Base-by-base conservation (phyloP, 2,797 vertebrate species). In the Pseudopleuronectes americanus region DNA sequence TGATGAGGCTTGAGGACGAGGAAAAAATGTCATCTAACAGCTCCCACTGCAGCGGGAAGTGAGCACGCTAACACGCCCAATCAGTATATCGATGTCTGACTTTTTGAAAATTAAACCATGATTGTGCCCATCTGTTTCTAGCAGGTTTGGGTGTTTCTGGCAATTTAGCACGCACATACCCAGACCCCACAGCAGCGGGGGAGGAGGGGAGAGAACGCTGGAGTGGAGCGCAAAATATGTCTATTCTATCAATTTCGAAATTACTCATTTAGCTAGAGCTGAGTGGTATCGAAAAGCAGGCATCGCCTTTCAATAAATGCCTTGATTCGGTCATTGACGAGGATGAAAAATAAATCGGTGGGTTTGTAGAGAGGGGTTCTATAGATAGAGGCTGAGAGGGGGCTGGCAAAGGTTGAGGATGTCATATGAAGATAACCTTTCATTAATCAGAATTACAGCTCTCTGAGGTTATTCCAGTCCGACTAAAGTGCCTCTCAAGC, bases 101-200 rank as follows among this genome's bases (percentile, higher is more conserved):
- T 80, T 81, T 90, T 66, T 60, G 59, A 58, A 86, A 90, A 89
- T 88, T 21, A 88, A 66, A 80, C 67, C 28, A 55, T 89, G 74
- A 89, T 89, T 90, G 84, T 53, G 51, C 71, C 86, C 80, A 85
- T 90, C 90, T 89, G 87, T 87, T 90, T 80, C 4, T 0, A 62
- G 58, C 74, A 75, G 82, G 63, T 91, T 92, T 77, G 38, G 68
- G 45, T 54, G 80, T 88, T 85, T 76, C 58, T 64, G 74, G 64
- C 68, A 84, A 81, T 89, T 81, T 80, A 87, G 64, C 75, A 59
- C 63, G 57, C 19, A 10, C 38, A 84, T 77, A 57, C 57, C 59
- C 64, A 74, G 81, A 87, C 82, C 43, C 61, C n/a, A 8, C 52
- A 65, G 71, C 72, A 71, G 47, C 52, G 43, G 54, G 22, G 62